Percentiles rank a stretch among this genome's conserved stretches.
phyloP scores from a whole-genome alignment of 2,797 vertebrate genomes.

The Nannoperca australis region DNA sequence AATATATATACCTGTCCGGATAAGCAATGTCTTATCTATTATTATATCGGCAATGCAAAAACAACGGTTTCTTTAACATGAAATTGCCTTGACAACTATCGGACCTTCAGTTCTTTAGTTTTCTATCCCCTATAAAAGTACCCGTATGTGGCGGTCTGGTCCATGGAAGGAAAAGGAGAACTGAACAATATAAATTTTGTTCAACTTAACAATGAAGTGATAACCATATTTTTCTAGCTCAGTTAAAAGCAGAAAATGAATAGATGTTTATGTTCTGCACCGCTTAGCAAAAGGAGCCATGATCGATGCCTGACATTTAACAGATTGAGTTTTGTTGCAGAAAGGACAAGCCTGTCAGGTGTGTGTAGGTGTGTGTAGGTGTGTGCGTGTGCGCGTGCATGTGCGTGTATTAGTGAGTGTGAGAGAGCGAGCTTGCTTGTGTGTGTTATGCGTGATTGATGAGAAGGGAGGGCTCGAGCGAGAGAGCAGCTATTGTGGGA shows the following conservation, averaged over 20 bases:
- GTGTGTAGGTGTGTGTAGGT: slow-evolving; percentile 25
- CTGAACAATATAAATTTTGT: slow-evolving; percentile 18
- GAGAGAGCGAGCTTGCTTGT: neutral
- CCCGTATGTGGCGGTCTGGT: no score
- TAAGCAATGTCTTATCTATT: no score
- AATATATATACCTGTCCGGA: no score
- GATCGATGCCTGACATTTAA: slow-evolving; percentile 80
- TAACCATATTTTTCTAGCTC: slow-evolving; percentile 35
- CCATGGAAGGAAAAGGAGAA: slow-evolving; percentile 3
- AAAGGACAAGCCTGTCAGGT: slow-evolving; percentile 64
- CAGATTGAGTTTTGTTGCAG: slow-evolving; percentile 67
- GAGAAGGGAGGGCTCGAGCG: slow-evolving; percentile 45
- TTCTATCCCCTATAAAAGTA: no score
- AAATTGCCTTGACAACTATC: no score
- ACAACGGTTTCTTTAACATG: no score
- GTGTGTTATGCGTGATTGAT: slow-evolving; percentile 71
- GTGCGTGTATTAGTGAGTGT: slow-evolving; percentile 21
- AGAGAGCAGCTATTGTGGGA: slow-evolving; percentile 44
- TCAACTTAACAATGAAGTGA: slow-evolving; percentile 27
- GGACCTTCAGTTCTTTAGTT: no score
- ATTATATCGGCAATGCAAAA: no score
- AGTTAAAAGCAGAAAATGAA: slow-evolving; percentile 52
- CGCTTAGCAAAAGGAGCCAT: slow-evolving; percentile 51
- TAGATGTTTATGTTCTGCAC: slow-evolving; percentile 31
- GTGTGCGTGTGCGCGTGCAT: neutral